Evolutionary conservation across 1,140 invertebrate genomes (phyloP), one percentile per base, ranked within the genome.

Genomic region (Cyclargus thomasi): DNA sequence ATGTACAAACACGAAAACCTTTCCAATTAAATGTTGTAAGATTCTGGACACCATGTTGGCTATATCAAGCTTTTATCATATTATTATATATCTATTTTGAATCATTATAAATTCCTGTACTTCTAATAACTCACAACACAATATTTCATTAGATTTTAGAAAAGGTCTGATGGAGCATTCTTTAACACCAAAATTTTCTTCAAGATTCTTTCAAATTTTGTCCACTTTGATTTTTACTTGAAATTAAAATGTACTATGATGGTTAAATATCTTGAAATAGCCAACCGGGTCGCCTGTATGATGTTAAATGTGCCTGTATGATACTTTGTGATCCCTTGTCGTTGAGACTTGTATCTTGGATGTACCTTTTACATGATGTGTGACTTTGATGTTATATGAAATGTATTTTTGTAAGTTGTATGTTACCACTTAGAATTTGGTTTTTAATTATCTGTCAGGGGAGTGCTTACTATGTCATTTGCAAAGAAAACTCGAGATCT

Each of bases 341-440:
- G 17, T 20, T 11, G 20, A 57, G 55, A 57, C 55, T 57, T 21
- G 17, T 18, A 2, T 20, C 17, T 21, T 59, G 20, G 21, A 59
- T 59, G 55, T 59, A 59, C 55, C 55, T 82, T 80, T 79, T 79
- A 74, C 80, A 82, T 67, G 57, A 71, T 72, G 67, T 81, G 83
- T 85, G 83, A 85, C 83, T 87, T 87, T 76, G 82, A 87, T 85
- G 82, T 87, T 85, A 84, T 87, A 87, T 81, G 84, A 81, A 79
- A 71, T 79, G 74, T 87, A 87, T 87, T 87, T 87, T 87, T 87
- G 74, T 87, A 87, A 79, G 73, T 72, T 83, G 78, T 85, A 82
- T 78, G 77, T 76, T 81, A 69, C 18, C 7, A 59, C 11, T 59
- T 21, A 59, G 18, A 6, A 21, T 1, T 21, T 29, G 29, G 8